Evolutionary conservation across 2,113 vertebrate genomes (phyloP), one percentile per base, ranked within the genome.

Genomic region (Caretta caretta): DNA sequence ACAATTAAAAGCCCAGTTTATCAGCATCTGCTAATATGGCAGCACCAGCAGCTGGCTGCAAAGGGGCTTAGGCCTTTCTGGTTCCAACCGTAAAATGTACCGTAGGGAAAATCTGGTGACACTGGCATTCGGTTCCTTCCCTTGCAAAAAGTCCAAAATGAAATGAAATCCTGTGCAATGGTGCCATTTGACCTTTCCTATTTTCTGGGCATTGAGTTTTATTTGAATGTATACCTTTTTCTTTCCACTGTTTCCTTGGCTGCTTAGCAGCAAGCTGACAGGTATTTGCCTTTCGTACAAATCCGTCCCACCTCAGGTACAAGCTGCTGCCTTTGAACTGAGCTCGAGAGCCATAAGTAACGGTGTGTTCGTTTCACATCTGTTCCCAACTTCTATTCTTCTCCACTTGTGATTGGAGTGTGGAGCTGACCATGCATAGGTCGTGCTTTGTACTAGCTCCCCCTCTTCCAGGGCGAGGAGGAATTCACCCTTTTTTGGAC

Each of bases 201-300:
- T 84, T 95, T 83, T 84, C 89, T 83, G 75, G 75, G 57, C 49
- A 50, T 88, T 88, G 93, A 87, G 42, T 89, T 96, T 88, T 84
- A 84, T 88, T 91, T 53, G 49, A 72, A 59, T 96, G 84, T 94
- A 89, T 89, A 54, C 93, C 80, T 86, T 91, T 81, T 12, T n/a
- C 87, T 59, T 1, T 0, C 24, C 2, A 49, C 69, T 50, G 31
- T 4, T 75, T 56, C 56, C 84, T 49, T 86, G 91, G 90, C 81
- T 56, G 12, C 2, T 80, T 59, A 84, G n/a, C 79, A 16, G 59
- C 57, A 2, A 25, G 24, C 53, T 62, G 86, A 46, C 5, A 57
- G 93, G 20, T 51, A 25, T 9, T 65, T 86, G 79, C 79, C 46
- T 86, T 24, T 48, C 12, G 0, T 38, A 27, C 81, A 65, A 82